Base-by-base conservation (phyloP, 2,888 invertebrate species). In the Chironomus tentans region DNA sequence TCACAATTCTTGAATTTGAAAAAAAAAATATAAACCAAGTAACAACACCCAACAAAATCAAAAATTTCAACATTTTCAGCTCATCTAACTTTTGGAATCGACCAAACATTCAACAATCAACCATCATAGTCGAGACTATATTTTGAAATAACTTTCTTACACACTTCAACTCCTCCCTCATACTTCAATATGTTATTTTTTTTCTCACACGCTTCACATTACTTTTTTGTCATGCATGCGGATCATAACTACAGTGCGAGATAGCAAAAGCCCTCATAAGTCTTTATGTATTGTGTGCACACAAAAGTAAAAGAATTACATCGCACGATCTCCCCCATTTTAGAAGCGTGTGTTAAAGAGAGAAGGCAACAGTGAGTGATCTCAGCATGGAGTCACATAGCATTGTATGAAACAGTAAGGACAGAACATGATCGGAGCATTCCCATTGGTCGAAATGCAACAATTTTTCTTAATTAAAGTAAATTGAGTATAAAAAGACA, bases 401-500 rank as follows among this genome's bases (percentile, higher is more conserved):
- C 1, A 4, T 28, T 15, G 13, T 46, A 46, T n/a, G 61, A 62
- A 56, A 18, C 13, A 15, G 18, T 4, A 28, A 22, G 46, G 28
- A 61, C 62, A 46, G 21, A 61, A 50, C 18, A 65, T 65, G 65
- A 65, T 24, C 24, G 65, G 65, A 18, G 22, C 24, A 38, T 12
- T 24, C 2, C 13, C 48, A 70, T 76, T 76, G 76, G 76, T 70
- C 18, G 50, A 15, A n/a, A 48, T 4, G 22, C 50, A 65, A 48
- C 24, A 69, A 69, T 76, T 70, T 76, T 15, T 62, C 62, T 76
- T 76, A 76, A 70, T 76, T 76, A 71, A 70, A 7, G 7, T 76
- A 76, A 76, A 76, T 76, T 76, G 76, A 15, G 56, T 76, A 76
- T 76, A 76, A 76, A 76, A 69, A 76, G 56, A 56, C 76, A 76